Conservation (phyloP, 1,140 invertebrate genomes). For the Trichonephila clavata region DNA sequence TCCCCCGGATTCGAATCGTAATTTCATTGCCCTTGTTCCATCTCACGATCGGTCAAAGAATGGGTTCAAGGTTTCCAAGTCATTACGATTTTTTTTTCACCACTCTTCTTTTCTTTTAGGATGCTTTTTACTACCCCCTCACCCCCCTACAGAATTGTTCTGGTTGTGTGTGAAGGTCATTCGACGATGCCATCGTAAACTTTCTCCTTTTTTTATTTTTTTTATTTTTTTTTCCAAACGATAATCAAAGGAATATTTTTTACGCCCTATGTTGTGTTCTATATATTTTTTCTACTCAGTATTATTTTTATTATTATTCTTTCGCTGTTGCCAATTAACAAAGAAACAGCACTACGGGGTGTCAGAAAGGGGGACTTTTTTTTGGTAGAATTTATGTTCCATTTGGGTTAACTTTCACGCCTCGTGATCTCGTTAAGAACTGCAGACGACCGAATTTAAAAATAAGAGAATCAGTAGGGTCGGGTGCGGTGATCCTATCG, state of each 20-base stretch:
- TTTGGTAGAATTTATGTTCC: neutral
- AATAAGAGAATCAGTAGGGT: neutral
- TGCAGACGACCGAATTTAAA: neutral
- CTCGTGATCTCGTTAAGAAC: neutral
- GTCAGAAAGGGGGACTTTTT: neutral
- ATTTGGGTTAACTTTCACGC: conserved; percentile 4
- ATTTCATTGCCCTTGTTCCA: conserved; percentile 28
- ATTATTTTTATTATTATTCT: neutral
- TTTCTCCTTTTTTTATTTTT: neutral
- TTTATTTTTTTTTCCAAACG: conserved; percentile 1
- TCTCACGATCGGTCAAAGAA: conserved; percentile 63
- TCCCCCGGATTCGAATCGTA: neutral
- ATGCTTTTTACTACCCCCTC: conserved; percentile 4
- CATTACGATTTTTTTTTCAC: neutral
- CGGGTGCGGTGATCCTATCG: neutral
- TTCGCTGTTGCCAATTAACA: neutral
- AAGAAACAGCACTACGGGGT: neutral
- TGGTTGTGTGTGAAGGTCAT: conserved; percentile 23
- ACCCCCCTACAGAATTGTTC: neutral
- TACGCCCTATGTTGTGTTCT: neutral
- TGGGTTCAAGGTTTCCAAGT: conserved; percentile 53
- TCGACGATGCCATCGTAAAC: neutral
- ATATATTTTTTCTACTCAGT: neutral
- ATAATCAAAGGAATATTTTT: conserved; percentile 37
- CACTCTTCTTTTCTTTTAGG: conserved; percentile 50